Evolutionary conservation across 2,888 invertebrate genomes (phyloP).

Genomic region (Polymixis flavicincta): DNA sequence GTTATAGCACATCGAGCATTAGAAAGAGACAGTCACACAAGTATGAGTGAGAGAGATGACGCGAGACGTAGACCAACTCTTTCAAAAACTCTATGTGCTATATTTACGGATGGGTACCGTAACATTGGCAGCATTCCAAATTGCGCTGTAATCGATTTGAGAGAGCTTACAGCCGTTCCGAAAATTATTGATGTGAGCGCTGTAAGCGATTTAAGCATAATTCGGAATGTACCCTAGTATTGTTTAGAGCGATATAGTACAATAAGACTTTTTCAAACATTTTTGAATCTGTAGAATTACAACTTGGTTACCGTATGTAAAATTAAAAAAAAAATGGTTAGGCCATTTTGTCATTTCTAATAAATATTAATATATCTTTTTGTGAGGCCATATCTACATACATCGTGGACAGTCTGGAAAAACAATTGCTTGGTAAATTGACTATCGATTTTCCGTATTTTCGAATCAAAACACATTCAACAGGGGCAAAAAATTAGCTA

Average conservation of each 20-base stretch:
- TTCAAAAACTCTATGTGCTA: neutral
- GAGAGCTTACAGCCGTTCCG: too few species aligned
- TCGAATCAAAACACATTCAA: too few species aligned
- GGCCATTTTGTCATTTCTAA: neutral
- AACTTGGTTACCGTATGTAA: neutral
- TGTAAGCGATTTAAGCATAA: too few species aligned
- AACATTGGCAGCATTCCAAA: too few species aligned
- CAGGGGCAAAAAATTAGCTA: too few species aligned
- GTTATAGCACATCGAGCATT: neutral
- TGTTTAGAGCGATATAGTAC: neutral
- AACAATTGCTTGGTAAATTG: too few species aligned
- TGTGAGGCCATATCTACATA: neutral
- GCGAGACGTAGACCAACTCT: neutral
- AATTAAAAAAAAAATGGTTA: neutral
- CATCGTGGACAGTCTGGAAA: too few species aligned
- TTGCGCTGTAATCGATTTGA: too few species aligned
- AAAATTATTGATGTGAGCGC: too few species aligned
- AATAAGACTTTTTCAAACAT: neutral
- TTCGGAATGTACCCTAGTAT: too few species aligned
- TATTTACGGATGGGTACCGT: neutral
- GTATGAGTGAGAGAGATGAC: neutral
- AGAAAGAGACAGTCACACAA: neutral
- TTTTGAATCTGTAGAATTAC: neutral
- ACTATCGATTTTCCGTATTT: too few species aligned
- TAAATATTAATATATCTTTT: neutral